A percentile compares a stretch with the other conserved stretches of the same genome.
These are phyloP conservation scores for Lathronympha strigana DNA, from an alignment of 2,888 invertebrate genomes.

Conservation along the genomic window DNA sequence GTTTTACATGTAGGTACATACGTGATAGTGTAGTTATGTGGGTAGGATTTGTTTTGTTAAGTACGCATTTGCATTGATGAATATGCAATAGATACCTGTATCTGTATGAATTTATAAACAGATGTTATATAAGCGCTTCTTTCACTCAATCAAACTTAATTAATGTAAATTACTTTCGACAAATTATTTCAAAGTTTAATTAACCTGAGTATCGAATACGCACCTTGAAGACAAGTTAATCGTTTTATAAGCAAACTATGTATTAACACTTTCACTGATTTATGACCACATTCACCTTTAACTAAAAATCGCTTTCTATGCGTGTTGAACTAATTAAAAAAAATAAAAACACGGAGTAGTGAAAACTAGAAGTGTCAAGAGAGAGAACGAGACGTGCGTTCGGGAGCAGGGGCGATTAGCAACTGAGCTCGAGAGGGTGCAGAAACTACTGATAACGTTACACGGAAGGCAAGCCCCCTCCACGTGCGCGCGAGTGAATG, in stretches of 20 bases:
- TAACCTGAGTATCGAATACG: constrained; percentile 48
- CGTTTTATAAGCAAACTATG: constrained; percentile 48
- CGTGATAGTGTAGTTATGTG: constrained; percentile 22
- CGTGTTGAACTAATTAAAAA: constrained; percentile 48
- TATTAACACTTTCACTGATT: constrained; percentile 54
- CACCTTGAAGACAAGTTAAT: constrained; percentile 52
- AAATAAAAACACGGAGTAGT: constrained; percentile 51
- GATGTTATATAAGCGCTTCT: constrained; percentile 30
- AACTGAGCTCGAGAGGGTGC: constrained; percentile 80
- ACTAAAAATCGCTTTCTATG: constrained; percentile 37
- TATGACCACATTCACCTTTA: constrained; percentile 42
- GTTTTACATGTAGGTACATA: constrained; percentile 17
- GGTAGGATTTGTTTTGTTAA: constrained; percentile 28
- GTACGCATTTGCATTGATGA: constrained; percentile 29
- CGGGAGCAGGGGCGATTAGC: constrained; percentile 80
- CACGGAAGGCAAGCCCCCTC: constrained; percentile 80
- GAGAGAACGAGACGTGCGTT: constrained; percentile 67
- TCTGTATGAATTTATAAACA: constrained; percentile 10
- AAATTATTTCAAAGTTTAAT: constrained; percentile 39
- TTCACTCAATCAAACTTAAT: constrained; percentile 39
- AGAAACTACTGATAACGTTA: constrained; percentile 83
- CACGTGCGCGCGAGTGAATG: constrained; percentile 72
- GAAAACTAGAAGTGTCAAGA: constrained; percentile 66
- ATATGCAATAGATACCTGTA: constrained; percentile 20
- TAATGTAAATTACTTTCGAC: constrained; percentile 31